Evolutionary conservation across 2,797 vertebrate species (phyloP).

Genomic region (Rhynchotus rufescens): DNA sequence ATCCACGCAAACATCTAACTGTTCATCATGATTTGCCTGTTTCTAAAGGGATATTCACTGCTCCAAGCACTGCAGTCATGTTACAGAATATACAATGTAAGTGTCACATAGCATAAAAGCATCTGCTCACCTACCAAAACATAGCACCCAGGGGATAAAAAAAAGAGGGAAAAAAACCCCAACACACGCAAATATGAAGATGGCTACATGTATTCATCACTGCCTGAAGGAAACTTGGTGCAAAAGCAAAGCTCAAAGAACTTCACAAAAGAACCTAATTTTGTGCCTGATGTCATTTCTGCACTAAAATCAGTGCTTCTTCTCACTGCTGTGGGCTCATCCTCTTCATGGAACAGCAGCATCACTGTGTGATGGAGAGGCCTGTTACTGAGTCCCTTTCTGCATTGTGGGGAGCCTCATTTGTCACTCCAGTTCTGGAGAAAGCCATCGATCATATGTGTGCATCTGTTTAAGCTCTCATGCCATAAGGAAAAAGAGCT

Average conservation of each 20-base stretch:
- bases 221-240: background rate
- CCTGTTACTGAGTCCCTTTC: background rate
- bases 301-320: background rate
- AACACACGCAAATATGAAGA: background rate
- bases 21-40: background rate
- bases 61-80: rapidly evolving
- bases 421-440: background rate
- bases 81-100: background rate
- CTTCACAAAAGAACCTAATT: rapidly evolving
- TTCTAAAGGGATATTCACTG: background rate
- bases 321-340: background rate
- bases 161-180: background rate
- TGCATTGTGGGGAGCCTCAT: background rate
- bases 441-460: background rate
- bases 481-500: background rate
- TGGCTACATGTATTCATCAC: background rate
- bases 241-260: background rate
- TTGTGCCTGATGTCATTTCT: background rate
- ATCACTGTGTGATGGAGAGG: background rate
- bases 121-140: background rate
- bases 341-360: too few relatives aligned
- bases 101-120: background rate
- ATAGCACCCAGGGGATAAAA: background rate
- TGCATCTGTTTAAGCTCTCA: background rate
- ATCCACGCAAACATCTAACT: background rate